phyloP scores from a whole-genome alignment of 2,797 vertebrate species.

The Chloroceryle amazona region DNA sequence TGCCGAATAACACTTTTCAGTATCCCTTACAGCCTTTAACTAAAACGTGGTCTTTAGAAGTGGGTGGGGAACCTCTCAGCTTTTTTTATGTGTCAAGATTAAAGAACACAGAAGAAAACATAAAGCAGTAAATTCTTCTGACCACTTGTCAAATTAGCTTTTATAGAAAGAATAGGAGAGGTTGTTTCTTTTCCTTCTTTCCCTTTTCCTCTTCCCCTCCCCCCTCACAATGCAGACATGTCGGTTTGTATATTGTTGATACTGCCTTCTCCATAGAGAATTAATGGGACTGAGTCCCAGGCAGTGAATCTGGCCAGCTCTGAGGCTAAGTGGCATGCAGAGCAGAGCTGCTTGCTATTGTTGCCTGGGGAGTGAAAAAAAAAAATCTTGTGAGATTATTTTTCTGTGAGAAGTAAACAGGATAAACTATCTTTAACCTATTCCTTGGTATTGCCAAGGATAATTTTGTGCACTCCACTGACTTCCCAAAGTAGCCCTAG shows the following conservation, averaged over 20 bases:
- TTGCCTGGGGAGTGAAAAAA: not conserved
- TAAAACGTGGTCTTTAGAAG: not conserved
- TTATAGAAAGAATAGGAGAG: not conserved
- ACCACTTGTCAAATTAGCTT: not conserved
- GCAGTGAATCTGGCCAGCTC: not conserved
- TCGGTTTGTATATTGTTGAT: not conserved
- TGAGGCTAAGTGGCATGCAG: not conserved
- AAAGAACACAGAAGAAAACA: not conserved
- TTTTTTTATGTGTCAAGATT: not conserved
- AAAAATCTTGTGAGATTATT: not conserved
- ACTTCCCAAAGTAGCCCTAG: not conserved
- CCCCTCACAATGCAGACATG: not conserved
- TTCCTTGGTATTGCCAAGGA: not conserved
- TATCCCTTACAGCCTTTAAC: not conserved
- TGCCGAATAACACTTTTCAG: not conserved
- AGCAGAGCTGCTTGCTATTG: not conserved
- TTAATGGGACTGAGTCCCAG: not conserved
- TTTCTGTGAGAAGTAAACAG: not conserved
- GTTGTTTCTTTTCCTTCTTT: not conserved
- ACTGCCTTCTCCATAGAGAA: not conserved
- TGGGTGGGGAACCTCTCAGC: not conserved
- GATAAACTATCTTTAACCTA: not conserved
- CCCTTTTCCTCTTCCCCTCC: not conserved
- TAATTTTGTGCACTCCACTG: not conserved
- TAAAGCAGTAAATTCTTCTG: not conserved